A percentile compares a stretch with the other conserved stretches of the same genome.
These are phyloP conservation scores for Odobenus rosmarus DNA, from an alignment of 2,113 vertebrate genomes.

Conservation along the genomic window DNA sequence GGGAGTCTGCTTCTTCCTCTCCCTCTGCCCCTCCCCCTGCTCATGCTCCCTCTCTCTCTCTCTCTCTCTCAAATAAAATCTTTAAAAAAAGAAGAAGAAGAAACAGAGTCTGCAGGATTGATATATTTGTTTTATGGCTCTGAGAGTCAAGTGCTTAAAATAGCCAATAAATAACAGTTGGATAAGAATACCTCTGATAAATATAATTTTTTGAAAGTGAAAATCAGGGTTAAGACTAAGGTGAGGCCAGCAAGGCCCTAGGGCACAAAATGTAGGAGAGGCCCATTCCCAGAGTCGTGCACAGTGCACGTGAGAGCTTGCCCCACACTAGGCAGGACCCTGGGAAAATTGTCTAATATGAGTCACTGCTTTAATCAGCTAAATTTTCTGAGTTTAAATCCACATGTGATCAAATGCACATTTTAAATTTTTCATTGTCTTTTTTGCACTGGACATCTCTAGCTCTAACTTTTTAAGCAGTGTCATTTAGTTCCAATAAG, in stretches of 20 bases:
- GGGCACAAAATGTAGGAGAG: neutral
- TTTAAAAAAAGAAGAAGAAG: no score
- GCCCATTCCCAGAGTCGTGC: neutral
- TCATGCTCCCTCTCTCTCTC: no score
- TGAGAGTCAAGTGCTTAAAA: neutral
- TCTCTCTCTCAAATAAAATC: no score
- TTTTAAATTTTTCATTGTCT: neutral
- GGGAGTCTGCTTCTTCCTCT: no score
- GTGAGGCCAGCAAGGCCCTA: neutral
- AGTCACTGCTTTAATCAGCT: slow-evolving; percentile 7
- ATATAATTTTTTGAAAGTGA: slow-evolving; percentile 12
- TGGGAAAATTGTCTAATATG: neutral
- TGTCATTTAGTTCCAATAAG: neutral
- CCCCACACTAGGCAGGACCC: neutral
- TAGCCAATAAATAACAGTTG: neutral
- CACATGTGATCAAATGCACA: neutral
- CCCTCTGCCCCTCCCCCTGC: no score
- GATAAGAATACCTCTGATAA: neutral
- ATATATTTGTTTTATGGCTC: neutral
- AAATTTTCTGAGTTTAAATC: neutral
- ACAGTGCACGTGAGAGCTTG: neutral
- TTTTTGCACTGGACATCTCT: neutral
- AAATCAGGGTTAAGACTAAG: neutral
- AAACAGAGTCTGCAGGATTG: neutral
- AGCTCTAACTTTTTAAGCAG: neutral